These are phyloP conservation scores for Erannis defoliaria DNA, from an alignment of 2,888 invertebrate genomes.

Conservation along the genomic window DNA sequence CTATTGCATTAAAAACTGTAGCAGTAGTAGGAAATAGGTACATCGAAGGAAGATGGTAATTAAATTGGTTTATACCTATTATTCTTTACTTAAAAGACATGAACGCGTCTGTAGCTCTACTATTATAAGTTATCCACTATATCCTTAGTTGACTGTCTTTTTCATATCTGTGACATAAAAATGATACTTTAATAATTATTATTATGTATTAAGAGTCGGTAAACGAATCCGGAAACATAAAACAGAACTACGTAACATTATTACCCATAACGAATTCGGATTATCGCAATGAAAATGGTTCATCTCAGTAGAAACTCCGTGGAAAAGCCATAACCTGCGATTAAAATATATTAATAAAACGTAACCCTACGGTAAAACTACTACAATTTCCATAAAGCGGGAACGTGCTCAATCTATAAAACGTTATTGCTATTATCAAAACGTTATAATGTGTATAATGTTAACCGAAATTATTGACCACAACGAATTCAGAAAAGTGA, in stretches of 20 bases:
- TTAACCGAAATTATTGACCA: slow-evolving; percentile 51
- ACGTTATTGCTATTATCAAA: slow-evolving; percentile 40
- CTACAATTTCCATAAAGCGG: slow-evolving; percentile 33
- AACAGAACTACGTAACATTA: slow-evolving; percentile 19
- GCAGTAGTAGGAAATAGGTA: too few species aligned
- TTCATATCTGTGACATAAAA: background rate
- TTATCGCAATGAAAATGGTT: slow-evolving; percentile 29
- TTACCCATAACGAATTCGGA: slow-evolving; percentile 35
- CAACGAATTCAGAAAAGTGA: slow-evolving; percentile 53
- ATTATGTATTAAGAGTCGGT: background rate
- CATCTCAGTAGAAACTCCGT: slow-evolving; percentile 28
- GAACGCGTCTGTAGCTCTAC: slow-evolving; percentile 20
- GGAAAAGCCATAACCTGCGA: slow-evolving; percentile 34
- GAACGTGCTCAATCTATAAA: slow-evolving; percentile 40
- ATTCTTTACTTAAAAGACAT: slow-evolving; percentile 24
- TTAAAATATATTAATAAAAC: slow-evolving; percentile 43
- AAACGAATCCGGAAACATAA: slow-evolving; percentile 22
- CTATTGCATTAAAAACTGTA: too few species aligned
- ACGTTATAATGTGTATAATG: slow-evolving; percentile 36
- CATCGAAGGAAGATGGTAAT: too few species aligned
- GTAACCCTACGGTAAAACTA: slow-evolving; percentile 35
- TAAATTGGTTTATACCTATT: slow-evolving; percentile 13
- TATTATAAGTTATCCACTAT: background rate
- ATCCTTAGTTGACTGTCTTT: background rate
- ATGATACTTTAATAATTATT: background rate